These are phyloP conservation scores for Mesaphorura yosii DNA, from an alignment of 1,140 invertebrate species.

Conservation along the genomic window DNA sequence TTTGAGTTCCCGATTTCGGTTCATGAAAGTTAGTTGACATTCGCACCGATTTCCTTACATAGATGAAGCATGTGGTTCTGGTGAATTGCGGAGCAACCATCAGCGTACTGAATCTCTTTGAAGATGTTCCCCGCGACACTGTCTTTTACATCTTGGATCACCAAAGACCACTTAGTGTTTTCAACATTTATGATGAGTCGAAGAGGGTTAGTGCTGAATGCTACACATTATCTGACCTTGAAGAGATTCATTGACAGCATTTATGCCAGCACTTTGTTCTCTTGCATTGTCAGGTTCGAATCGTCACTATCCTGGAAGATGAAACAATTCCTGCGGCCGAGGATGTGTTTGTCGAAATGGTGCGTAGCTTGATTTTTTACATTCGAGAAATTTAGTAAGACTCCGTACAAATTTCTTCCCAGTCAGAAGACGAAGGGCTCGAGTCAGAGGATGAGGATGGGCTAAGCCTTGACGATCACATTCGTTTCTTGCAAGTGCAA, in stretches of 20 bases:
- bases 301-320: slow-evolving; percentile 55
- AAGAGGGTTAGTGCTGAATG: slow-evolving; percentile 52
- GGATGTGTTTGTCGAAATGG: slow-evolving; percentile 74
- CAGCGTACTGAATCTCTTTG: slow-evolving; percentile 67
- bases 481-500: too few species aligned
- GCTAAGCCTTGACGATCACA: too few species aligned
- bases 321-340: slow-evolving; percentile 72
- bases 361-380: too few species aligned
- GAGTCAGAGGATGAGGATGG: too few species aligned
- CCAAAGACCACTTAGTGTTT: slow-evolving; percentile 82
- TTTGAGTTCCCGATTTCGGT: too few species aligned
- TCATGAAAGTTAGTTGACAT: too few species aligned
- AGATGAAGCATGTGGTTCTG: slow-evolving; percentile 47
- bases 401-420: too few species aligned
- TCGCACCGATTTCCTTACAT: slow-evolving; percentile 20
- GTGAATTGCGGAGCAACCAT: slow-evolving; percentile 92
- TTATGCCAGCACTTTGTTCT: too few species aligned
- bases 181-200: slow-evolving; percentile 77
- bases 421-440: too few species aligned
- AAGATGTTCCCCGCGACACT: slow-evolving; percentile 62
- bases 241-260: too few species aligned
- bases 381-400: too few species aligned
- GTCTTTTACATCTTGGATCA: slow-evolving; percentile 81
- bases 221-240: neutral
- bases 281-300: slow-evolving; percentile 38